Base-by-base conservation (phyloP, 2,888 invertebrate species). In the Meteorus colon region DNA sequence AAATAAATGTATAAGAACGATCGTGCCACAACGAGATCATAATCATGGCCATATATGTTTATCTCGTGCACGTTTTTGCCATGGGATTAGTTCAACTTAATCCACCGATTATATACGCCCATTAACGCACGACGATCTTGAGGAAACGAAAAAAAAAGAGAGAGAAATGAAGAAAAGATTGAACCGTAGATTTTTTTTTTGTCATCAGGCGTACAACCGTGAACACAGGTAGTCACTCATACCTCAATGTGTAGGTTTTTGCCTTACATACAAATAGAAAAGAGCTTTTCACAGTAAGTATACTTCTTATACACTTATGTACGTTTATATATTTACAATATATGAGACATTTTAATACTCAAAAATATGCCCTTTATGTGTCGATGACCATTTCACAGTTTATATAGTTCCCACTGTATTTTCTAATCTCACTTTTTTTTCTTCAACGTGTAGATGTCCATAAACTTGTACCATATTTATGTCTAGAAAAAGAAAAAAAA, bases 331-430 rank as follows among this genome's bases (percentile, higher is more conserved):
- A 24, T 55, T 0, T 55, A 55, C 19, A 4, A 41, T 19, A 55
- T 55, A 55, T 8, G 24, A 55, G 4, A 19, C 19, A 55, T 19
- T 19, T n/a, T 88, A 88, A 89, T 88, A 78, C 87, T 81, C 82
- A 74, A 84, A 88, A 87, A 86, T 87, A 87, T 89, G 88, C 88
- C 86, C 85, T 88, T 89, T 88, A 88, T 88, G 88, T 88, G 88
- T 89, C 88, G 88, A 86, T 88, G 85, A 86, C 85, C 86, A 87
- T 86, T 88, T 86, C 85, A 83, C 86, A 55, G 55, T 19, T 19
- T 19, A 55, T 55, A 55, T n/a, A 19, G 0, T 55, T 19, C 55
- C 4, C n/a, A 19, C n/a, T 8, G n/a, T 5, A 19, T 55, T 55
- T 55, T 19, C 55, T 8, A 24, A 55, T 19, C 55, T 55, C 55